Evolutionary conservation across 2,113 vertebrate genomes (phyloP), one percentile per base, ranked within the genome.

Genomic region (Eidolon helvum): DNA sequence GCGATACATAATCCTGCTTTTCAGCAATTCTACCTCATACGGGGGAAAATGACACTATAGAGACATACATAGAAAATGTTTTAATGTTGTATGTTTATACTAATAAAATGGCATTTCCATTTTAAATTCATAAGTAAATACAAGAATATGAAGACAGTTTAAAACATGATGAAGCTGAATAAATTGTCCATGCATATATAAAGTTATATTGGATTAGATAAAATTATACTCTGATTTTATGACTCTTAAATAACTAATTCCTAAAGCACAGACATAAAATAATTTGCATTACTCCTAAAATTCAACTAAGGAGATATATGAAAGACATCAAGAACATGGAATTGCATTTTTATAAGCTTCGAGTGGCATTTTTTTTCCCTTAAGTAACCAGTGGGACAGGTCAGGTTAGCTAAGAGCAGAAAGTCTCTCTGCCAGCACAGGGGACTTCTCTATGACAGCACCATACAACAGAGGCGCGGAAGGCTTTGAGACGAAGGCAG

Each of bases 91-190:
- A 59, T n/a, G 6, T 92, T 92, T 69, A 6, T 59, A 87, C 19
- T 45, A 82, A 77, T 48, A 22, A 92, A 68, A 91, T 50, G 28
- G 14, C 1, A 88, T 91, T 85, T 83, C 50, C 33, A 71, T 40
- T 91, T 89, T 45, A 91, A 85, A 87, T 43, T 83, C 35, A 35
- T 45, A 94, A 89, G 26, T 35, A 43, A 87, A 71, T 66, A 90
- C 22, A 14, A 38, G 43, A 63, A 38, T 63, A 40, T 68, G 40
- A 24, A 50, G 90, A 84, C 87, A 79, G 15, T 10, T 66, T 35
- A 75, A 61, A 78, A 94, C 33, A 57, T 50, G 26, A 71, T 12
- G 18, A 87, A 80, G 1, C 30, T 71, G 30, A 45, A 33, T 78
- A 72, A 18, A 83, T 86, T 85, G 2, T 8, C 87, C 78, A 83